These are phyloP conservation scores for Pygoscelis adeliae DNA, from an alignment of 2,113 vertebrate species.

Conservation along the genomic window DNA sequence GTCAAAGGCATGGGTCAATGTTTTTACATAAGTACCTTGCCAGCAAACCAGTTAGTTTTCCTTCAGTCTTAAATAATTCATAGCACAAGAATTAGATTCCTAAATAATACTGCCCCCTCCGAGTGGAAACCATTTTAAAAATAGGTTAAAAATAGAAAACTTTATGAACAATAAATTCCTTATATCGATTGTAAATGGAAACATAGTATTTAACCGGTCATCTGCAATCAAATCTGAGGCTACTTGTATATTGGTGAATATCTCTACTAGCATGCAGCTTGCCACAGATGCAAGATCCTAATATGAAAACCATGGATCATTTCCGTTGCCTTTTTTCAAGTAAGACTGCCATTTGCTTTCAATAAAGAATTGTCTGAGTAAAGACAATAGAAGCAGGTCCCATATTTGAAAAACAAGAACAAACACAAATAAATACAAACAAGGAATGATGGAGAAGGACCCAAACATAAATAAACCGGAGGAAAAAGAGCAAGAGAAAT, in stretches of 20 bases:
- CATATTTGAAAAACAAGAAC: constrained; percentile 13
- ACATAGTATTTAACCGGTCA: neutral
- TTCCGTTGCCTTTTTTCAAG: neutral
- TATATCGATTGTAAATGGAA: neutral
- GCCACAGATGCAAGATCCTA: neutral
- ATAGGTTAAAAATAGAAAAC: neutral
- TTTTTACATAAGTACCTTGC: neutral
- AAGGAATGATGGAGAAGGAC: neutral
- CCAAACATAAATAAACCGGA: constrained; percentile 12
- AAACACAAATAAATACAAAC: constrained; percentile 10
- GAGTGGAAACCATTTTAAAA: neutral
- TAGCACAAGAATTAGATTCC: neutral
- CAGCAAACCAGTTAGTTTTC: neutral
- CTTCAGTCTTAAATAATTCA: neutral
- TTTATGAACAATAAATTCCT: neutral
- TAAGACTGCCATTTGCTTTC: constrained; percentile 39
- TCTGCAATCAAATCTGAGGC: neutral
- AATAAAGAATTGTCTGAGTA: constrained; percentile 17
- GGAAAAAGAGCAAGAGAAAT: neutral
- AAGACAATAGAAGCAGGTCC: constrained; percentile 30
- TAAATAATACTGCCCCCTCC: neutral
- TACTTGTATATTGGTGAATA: neutral
- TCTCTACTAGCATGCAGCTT: neutral
- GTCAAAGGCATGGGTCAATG: neutral
- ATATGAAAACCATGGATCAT: neutral